Evolutionary conservation across 1,140 invertebrate genomes (phyloP), one percentile per base, ranked within the genome.

Genomic region (Aphis craccivora): DNA sequence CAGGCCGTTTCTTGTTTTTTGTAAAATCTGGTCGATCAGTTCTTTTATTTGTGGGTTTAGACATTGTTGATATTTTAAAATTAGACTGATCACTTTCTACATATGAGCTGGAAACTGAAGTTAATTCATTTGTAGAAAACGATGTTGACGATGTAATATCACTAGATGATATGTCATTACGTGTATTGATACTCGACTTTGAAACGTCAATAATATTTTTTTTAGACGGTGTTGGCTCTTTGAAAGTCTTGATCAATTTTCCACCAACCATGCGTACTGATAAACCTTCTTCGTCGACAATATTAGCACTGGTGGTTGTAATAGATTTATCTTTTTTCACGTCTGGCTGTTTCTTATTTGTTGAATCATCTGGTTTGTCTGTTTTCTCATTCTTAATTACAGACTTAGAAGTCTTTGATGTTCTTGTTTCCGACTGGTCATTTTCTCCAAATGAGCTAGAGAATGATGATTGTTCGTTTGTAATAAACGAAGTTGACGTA

Each of bases 191-290:
- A 51, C n/a, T 86, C 20, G 92, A 88, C 7, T 48, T 53, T 0
- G 53, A 67, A 30, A 35, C 6, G 11, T 86, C 37, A 9, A 8
- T 11, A 37, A 20, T 1, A 60, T 87, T 67, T 53, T n/a, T 43
- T 23, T 93, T 93, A 6, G 55, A n/a, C 1, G 81, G 43, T 18
- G 48, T 88, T 43, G 92, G 92, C 25, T 86, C 84, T 11, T 87
- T 88, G 30, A 93, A 93, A 40, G 93, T 91, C 37, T 93, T 93
- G 4, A 88, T 76, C 35, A 93, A 18, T 67, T 86, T 93, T 35
- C 83, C 92, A 37, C 83, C 92, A 9, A 93, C 92, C 37, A 93
- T 86, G 35, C 83, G 83, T n/a, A 94, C 90, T 53, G 81, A 43
- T 7, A 60, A 45, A 1, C 45, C 51, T 53, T 86, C 91, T 40